Conservation (phyloP, 92 coral and sea anemone species). For the Palythoa grandis region DNA sequence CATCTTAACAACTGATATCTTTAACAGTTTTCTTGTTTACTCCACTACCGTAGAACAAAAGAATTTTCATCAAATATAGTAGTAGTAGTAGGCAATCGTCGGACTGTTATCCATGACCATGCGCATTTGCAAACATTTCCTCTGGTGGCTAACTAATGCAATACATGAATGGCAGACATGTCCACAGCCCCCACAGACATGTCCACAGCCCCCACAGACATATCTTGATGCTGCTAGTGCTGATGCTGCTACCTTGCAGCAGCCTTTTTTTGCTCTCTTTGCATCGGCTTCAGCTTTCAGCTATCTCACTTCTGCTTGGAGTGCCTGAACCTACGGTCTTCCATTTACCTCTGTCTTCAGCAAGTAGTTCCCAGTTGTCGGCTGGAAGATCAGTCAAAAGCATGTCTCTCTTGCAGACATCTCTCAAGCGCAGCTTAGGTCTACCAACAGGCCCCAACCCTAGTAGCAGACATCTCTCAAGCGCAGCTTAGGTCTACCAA, state of each 20-base stretch:
- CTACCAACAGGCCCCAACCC: too few species aligned
- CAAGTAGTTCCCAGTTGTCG: not conserved
- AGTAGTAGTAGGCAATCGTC: not conserved
- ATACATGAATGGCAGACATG: not conserved
- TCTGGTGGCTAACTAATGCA: not conserved
- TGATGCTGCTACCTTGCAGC: too few species aligned
- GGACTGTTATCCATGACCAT: not conserved
- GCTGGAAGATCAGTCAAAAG: too few species aligned
- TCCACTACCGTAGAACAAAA: too few species aligned
- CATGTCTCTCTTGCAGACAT: too few species aligned
- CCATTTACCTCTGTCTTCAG: not conserved
- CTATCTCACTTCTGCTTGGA: not conserved
- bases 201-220: not conserved
- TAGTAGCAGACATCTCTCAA: too few species aligned
- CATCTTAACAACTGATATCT: too few species aligned
- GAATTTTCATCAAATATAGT: too few species aligned
- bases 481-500: too few species aligned
- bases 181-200: not conserved
- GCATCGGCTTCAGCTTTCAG: not conserved
- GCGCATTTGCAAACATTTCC: not conserved
- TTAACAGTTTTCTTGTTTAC: too few species aligned
- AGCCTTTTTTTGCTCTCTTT: not conserved
- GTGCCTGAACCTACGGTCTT: not conserved
- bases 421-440: too few species aligned
- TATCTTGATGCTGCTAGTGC: not conserved